Evolutionary conservation across 2,113 vertebrate genomes (phyloP).

Genomic region (Phyllopteryx taeniolatus): DNA sequence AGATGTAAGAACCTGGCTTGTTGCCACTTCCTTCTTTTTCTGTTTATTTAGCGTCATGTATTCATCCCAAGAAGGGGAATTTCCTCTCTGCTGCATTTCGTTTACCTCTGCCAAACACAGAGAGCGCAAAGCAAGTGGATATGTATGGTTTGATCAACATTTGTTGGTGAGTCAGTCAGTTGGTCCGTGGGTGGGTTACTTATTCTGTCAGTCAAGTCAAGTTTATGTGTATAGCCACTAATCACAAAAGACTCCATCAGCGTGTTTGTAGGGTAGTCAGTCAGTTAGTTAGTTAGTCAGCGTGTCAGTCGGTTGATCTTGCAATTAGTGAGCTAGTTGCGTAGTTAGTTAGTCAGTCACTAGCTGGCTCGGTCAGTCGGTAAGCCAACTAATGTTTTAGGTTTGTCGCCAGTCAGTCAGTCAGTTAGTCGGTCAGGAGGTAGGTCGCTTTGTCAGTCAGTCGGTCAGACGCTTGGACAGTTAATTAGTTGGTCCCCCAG

Average conservation of each 20-base stretch:
- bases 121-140: neutral
- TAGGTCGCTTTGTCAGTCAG: too few species aligned
- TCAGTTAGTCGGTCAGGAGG: neutral
- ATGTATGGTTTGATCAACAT: neutral
- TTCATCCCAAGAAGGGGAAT: neutral
- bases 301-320: too few species aligned
- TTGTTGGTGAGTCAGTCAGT: neutral
- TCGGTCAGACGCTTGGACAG: too few species aligned
- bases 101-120: neutral
- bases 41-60: neutral
- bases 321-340: neutral
- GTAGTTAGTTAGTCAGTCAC: neutral
- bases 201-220: too few species aligned
- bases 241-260: too few species aligned
- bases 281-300: too few species aligned
- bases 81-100: neutral
- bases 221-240: too few species aligned
- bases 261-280: too few species aligned
- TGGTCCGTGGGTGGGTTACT: too few species aligned
- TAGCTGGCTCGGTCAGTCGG: neutral
- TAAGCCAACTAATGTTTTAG: neutral
- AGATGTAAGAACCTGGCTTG: neutral
- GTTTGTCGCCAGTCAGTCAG: neutral
- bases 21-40: neutral
- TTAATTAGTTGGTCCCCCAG: too few species aligned